phyloP scores from a whole-genome alignment of 2,113 vertebrate genomes.

The Archilochus colubris region DNA sequence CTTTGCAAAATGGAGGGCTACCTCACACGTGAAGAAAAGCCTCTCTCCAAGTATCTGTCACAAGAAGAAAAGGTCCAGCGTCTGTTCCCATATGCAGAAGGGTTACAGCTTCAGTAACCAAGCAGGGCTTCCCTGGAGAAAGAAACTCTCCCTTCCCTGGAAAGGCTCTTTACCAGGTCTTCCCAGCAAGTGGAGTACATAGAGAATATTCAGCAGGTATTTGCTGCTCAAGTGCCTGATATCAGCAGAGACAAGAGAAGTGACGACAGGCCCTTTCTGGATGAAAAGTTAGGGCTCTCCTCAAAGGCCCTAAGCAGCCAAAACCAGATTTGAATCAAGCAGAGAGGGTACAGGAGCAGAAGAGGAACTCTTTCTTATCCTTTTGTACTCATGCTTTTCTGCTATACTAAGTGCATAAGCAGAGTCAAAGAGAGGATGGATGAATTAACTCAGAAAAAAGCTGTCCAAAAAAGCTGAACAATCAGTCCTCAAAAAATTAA shows the following conservation, averaged over 20 bases:
- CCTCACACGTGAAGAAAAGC: neutral
- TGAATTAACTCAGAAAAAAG: constrained; percentile 30
- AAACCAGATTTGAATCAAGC: neutral
- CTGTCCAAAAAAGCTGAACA: constrained; percentile 56
- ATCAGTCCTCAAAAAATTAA: constrained; percentile 66
- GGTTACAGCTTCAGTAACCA: neutral
- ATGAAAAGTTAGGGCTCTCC: neutral
- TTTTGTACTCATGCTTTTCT: neutral
- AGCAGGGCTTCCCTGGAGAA: neutral
- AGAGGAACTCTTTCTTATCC: neutral
- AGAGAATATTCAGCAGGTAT: neutral
- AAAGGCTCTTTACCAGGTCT: neutral
- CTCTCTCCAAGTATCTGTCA: neutral
- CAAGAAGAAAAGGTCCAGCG: neutral
- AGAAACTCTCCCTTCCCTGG: neutral
- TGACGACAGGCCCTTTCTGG: neutral
- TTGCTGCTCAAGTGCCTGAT: neutral
- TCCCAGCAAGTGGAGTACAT: neutral
- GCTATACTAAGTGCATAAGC: neutral
- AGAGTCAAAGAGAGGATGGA: neutral
- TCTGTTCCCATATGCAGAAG: rapidly evolving
- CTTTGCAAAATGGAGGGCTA: neutral
- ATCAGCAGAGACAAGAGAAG: neutral
- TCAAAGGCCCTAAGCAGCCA: neutral
- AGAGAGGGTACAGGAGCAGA: neutral